Percentiles rank a stretch among this genome's conserved stretches.
Conservation (phyloP, 2,888 invertebrate species). For the Peribatodes rhomboidaria region DNA sequence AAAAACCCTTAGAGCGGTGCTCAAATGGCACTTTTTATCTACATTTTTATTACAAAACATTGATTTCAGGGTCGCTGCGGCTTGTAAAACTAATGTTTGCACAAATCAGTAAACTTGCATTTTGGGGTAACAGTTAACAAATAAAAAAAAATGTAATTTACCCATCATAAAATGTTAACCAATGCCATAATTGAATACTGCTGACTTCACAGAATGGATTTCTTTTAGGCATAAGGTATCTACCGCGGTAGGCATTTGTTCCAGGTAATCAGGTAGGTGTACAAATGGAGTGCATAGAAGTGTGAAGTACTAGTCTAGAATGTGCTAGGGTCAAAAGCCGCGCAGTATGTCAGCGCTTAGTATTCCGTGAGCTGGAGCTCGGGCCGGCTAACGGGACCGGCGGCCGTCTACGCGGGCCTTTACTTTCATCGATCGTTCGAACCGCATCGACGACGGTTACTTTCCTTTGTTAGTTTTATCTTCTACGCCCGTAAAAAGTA, state of each 20-base stretch:
- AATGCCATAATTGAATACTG: conserved; percentile 25
- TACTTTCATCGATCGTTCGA: conserved; percentile 85
- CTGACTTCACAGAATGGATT: conserved; percentile 37
- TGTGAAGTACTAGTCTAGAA: conserved; percentile 83
- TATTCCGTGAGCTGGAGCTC: conserved; percentile 81
- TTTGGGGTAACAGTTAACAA: conserved; percentile 17
- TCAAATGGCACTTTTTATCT: conserved; percentile 45
- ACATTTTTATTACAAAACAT: conserved; percentile 34
- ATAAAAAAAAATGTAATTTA: conserved; percentile 17
- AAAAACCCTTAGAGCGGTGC: conserved; percentile 45
- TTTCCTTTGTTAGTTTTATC: conserved; percentile 84
- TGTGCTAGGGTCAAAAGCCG: conserved; percentile 86
- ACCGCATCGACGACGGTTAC: conserved; percentile 79
- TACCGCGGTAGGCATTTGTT: conserved; percentile 41
- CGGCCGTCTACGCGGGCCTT: conserved; percentile 80
- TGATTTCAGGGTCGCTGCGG: conserved; percentile 29
- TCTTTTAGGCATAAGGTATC: conserved; percentile 33
- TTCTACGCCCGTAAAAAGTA: conserved; percentile 42
- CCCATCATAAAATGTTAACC: conserved; percentile 6
- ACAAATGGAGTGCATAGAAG: conserved; percentile 71
- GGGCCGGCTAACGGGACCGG: conserved; percentile 82
- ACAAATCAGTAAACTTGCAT: conserved; percentile 11
- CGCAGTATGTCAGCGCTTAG: conserved; percentile 86
- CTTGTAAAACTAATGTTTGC: conserved; percentile 39
- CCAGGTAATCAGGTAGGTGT: conserved; percentile 52